Evolutionary conservation across 2,113 vertebrate species (phyloP).

Genomic region (Anolis carolinensis): DNA sequence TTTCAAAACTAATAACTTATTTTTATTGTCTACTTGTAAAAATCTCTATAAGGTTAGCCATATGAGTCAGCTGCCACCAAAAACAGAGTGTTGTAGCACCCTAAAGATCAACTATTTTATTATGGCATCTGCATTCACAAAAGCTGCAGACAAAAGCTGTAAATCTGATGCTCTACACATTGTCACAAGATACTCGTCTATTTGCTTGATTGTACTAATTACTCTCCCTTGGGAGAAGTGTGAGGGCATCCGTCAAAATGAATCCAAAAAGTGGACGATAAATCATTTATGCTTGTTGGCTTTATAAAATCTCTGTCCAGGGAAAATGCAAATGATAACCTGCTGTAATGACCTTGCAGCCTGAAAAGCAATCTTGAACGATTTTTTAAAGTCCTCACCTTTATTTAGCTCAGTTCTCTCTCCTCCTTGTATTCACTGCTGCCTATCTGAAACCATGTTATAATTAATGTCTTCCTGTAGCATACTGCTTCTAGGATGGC

Average conservation of each 20-base stretch:
- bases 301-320: conserved; percentile 24
- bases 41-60: no score
- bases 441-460: not conserved
- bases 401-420: not conserved
- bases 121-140: no score
- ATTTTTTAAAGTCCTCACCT: not conserved
- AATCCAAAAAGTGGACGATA: not conserved
- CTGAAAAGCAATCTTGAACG: not conserved
- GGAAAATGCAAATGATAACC: conserved; percentile 34
- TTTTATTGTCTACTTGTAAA: not conserved
- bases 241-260: not conserved
- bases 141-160: no score
- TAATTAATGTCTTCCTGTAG: not conserved
- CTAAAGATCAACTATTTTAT: no score
- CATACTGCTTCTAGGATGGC: not conserved
- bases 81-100: no score
- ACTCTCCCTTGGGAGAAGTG: not conserved
- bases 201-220: not conserved
- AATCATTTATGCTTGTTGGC: conserved; percentile 30
- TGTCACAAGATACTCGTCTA: no score
- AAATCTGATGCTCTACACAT: no score
- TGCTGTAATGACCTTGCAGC: not conserved
- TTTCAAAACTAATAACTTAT: not conserved
- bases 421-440: not conserved
- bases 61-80: no score